phyloP scores from a whole-genome alignment of 1,140 invertebrate species.

The Tachypleus tridentatus region DNA sequence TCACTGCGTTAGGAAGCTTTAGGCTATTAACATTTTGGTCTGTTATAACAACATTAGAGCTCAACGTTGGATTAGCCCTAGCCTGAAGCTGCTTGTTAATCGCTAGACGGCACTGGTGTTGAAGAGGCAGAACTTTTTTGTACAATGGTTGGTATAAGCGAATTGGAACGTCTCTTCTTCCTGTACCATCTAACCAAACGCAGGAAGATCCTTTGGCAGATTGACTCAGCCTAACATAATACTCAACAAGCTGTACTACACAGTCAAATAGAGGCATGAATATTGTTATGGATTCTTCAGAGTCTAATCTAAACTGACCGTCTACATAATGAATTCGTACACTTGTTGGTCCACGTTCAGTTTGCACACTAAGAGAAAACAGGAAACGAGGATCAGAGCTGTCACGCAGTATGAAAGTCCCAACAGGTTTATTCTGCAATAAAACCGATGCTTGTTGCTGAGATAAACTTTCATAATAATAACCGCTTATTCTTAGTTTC shows the following conservation, averaged over 20 bases:
- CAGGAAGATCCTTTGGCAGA: conserved; percentile 8
- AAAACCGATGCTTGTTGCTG: conserved; percentile 54
- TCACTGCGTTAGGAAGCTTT: no score
- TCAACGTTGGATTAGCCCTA: no score
- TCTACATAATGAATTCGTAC: conserved; percentile 58
- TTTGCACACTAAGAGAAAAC: conserved; percentile 72
- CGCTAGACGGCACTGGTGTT: conserved; percentile 55
- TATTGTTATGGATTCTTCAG: conserved; percentile 47
- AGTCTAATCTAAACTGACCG: conserved; percentile 63
- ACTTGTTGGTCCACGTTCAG: conserved; percentile 62
- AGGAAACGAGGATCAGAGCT: conserved; percentile 63
- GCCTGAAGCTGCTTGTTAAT: conserved; percentile 8
- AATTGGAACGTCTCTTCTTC: conserved; percentile 57
- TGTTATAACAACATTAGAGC: no score
- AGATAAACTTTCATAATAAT: conserved; percentile 60
- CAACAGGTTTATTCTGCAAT: conserved; percentile 42
- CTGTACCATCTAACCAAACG: conserved; percentile 62
- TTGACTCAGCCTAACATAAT: conserved; percentile 44
- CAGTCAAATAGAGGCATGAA: conserved; percentile 60
- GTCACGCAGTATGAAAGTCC: conserved; percentile 62
- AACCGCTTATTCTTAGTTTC: conserved; percentile 38
- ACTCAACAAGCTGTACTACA: conserved; percentile 58
- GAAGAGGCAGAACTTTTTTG: conserved; percentile 44
- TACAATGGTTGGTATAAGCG: conserved; percentile 50
- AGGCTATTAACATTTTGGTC: no score